Conservation (phyloP, 2,888 invertebrate species). For the Polylopha cassiicola region DNA sequence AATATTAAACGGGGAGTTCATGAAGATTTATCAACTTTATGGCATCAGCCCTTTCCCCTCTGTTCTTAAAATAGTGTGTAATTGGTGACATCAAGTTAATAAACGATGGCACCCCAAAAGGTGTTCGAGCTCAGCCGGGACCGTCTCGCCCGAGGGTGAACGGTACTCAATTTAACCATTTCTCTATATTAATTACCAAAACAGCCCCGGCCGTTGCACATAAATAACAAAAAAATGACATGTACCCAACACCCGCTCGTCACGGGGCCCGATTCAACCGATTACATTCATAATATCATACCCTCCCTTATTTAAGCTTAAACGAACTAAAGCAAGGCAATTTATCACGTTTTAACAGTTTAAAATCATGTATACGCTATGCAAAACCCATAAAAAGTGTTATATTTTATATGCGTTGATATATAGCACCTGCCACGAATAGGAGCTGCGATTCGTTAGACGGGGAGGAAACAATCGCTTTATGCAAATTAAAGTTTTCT, state of each 20-base stretch:
- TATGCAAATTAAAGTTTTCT: conserved; percentile 18
- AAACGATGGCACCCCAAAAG: conserved; percentile 43
- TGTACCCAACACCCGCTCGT: conserved; percentile 75
- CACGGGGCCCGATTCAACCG: conserved; percentile 79
- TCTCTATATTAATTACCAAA: conserved; percentile 65
- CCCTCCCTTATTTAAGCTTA: conserved; percentile 43
- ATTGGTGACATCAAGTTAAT: conserved; percentile 46
- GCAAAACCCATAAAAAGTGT: conserved; percentile 46
- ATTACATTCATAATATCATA: conserved; percentile 47
- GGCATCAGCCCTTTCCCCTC: conserved; percentile 16
- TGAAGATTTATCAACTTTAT: conserved; percentile 17
- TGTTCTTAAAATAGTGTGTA: conserved; percentile 25
- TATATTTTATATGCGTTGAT: conserved; percentile 23
- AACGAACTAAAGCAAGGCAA: conserved; percentile 52
- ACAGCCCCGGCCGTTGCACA: conserved; percentile 49
- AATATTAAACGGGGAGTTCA: too few species aligned
- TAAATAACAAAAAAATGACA: conserved; percentile 62
- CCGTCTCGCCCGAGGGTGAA: conserved; percentile 53
- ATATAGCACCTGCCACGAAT: conserved; percentile 42
- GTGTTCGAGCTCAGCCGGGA: conserved; percentile 43
- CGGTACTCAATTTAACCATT: conserved; percentile 58
- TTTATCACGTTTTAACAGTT: conserved; percentile 56
- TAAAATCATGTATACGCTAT: conserved; percentile 35
- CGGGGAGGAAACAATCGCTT: conserved; percentile 8
- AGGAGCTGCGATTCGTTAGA: conserved; percentile 10